Evolutionary conservation across 2,888 invertebrate genomes (phyloP), one percentile per base, ranked within the genome.

Genomic region (Mimachlamys varia): DNA sequence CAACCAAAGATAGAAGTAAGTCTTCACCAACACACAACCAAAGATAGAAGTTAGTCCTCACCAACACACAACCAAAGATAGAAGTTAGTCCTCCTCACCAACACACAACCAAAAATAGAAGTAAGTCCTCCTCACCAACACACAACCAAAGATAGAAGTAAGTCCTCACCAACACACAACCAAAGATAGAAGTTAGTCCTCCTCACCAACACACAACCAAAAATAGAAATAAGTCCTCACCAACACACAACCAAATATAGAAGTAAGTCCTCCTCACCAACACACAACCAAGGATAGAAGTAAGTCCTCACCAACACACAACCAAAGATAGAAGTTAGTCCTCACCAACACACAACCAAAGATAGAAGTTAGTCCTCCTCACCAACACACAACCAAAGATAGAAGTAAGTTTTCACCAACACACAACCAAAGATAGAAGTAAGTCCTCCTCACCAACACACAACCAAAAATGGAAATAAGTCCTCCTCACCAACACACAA

Each of bases 111-210:
- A 76, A 33, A 76, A 10, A 27, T 62, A 62, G 76, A 76, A 33
- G 76, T 27, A 76, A 76, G 76, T 76, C 22, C 27, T 76, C 22
- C 27, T 33, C 33, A 27, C 76, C 5, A 76, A 76, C 76, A 76
- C 76, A 76, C 76, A 76, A 76, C 76, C 76, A 76, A 76, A 76
- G 76, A 33, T 76, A 76, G 76, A 76, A 13, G 27, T 76, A 76
- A 76, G 76, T 76, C 22, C 19, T 76, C 76, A 76, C 76, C 5
- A 76, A 76, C 76, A 76, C 76, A 76, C 76, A 76, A 76, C 76
- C 76, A 76, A 33, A 76, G 76, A 33, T 33, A 76, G 76, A 76
- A 13, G 76, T 76, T 33, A 33, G 76, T 76, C 76, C 19, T 76
- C 22, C 19, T 76, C 27, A 76, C 27, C 5, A 76, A 76, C 76